Conservation (phyloP, 2,113 vertebrate genomes). For the Monopterus albus region DNA sequence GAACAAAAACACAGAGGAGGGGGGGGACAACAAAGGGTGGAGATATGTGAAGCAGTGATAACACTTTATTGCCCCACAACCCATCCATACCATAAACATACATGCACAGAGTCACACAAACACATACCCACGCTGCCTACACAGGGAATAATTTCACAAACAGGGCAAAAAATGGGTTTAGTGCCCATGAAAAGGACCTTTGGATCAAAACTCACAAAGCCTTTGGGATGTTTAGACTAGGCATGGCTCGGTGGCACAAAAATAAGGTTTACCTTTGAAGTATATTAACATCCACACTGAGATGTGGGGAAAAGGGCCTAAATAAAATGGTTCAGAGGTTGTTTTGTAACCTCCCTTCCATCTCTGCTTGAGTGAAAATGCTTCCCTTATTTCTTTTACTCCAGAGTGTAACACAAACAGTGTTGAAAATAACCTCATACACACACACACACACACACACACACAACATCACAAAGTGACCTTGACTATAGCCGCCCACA, state of each 20-base stretch:
- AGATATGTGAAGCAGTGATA: slow-evolving; percentile 41
- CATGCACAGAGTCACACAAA: slow-evolving; percentile 29
- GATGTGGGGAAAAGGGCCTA: slow-evolving; percentile 29
- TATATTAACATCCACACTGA: slow-evolving; percentile 50
- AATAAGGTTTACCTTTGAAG: slow-evolving; percentile 70
- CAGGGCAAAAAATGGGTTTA: slow-evolving; percentile 57
- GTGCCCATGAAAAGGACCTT: slow-evolving; percentile 64
- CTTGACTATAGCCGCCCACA: slow-evolving; percentile 49
- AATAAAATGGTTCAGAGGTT: slow-evolving; percentile 46
- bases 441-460: slow-evolving; percentile 27
- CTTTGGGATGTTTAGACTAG: slow-evolving; percentile 48
- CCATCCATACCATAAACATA: slow-evolving; percentile 6
- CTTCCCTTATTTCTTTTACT: slow-evolving; percentile 52
- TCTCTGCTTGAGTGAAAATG: slow-evolving; percentile 10
- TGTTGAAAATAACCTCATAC: slow-evolving; percentile 58
- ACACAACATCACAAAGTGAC: slow-evolving; percentile 35
- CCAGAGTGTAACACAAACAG: slow-evolving; percentile 47
- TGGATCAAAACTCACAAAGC: slow-evolving; percentile 62
- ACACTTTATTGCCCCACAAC: background rate
- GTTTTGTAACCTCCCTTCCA: slow-evolving; percentile 39
- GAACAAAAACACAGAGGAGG: background rate
- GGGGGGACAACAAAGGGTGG: slow-evolving; percentile 19
- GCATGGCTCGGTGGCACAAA: slow-evolving; percentile 56
- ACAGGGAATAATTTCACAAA: slow-evolving; percentile 62
- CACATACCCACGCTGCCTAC: slow-evolving; percentile 21